Conservation (phyloP, 2,888 invertebrate species). For the Teleogryllus oceanicus region DNA sequence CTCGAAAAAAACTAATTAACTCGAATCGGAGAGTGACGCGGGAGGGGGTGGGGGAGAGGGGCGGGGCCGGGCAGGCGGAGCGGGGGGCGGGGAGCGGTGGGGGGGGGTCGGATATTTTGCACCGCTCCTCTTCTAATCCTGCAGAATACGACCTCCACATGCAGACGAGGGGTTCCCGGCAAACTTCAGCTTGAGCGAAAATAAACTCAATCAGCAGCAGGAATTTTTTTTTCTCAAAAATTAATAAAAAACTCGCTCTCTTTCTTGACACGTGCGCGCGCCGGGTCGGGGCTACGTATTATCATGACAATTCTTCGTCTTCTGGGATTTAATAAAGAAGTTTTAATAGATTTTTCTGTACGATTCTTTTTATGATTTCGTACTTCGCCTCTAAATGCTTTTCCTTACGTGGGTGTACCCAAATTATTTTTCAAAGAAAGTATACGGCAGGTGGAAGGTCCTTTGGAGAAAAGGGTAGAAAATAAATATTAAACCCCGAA, state of each 20-base stretch:
- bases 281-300: neutral
- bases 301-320: constrained; percentile 18
- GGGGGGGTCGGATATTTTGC: neutral
- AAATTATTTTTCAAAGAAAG: too few relatives aligned
- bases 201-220: neutral
- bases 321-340: constrained; percentile 9
- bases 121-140: neutral
- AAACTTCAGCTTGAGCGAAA: constrained; percentile 2
- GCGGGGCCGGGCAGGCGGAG: too few relatives aligned
- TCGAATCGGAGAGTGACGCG: neutral
- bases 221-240: constrained; percentile 5
- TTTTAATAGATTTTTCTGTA: constrained; percentile 18
- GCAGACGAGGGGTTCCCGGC: neutral
- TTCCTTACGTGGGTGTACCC: too few relatives aligned
- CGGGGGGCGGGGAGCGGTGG: too few relatives aligned
- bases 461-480: too few relatives aligned
- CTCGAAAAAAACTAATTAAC: constrained; percentile 3
- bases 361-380: constrained; percentile 7
- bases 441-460: too few relatives aligned
- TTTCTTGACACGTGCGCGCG: neutral
- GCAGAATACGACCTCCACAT: constrained; percentile 7
- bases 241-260: neutral
- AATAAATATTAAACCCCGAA: too few relatives aligned
- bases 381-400: neutral
- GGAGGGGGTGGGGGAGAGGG: too few relatives aligned